Percentiles rank a stretch among this genome's conserved stretches.
These are phyloP conservation scores for Anthoscopus minutus DNA, from an alignment of 2,113 vertebrate species.

Conservation along the genomic window DNA sequence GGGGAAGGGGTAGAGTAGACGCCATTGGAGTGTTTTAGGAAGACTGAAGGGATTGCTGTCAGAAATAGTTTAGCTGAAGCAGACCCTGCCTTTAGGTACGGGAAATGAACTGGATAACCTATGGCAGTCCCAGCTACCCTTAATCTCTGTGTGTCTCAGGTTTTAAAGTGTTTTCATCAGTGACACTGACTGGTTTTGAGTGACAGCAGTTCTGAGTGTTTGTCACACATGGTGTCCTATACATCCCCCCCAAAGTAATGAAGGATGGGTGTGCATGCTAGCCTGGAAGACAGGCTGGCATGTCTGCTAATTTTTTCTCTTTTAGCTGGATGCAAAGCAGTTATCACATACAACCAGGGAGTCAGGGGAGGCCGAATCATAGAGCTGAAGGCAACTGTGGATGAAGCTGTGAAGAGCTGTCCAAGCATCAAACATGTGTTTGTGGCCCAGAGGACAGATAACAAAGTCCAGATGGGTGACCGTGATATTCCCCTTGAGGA, in stretches of 20 bases:
- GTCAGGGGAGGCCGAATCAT: conserved; percentile 79
- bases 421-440: conserved; percentile 78
- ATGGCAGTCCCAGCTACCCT: background rate
- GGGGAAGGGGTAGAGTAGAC: background rate
- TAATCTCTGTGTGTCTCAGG: background rate
- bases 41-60: background rate
- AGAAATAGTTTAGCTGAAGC: background rate
- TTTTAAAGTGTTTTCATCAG: background rate
- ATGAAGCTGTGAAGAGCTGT: conserved; percentile 81
- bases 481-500: conserved; percentile 82
- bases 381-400: conserved; percentile 82
- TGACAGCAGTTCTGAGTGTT: background rate
- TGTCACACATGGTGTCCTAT: background rate
- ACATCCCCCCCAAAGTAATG: background rate
- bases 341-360: conserved; percentile 87
- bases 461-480: conserved; percentile 71
- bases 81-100: background rate
- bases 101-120: background rate
- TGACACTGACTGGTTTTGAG: background rate
- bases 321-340: conserved; percentile 84
- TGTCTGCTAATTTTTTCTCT: background rate
- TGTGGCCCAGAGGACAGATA: conserved; percentile 83
- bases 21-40: background rate
- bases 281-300: background rate
- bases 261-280: background rate